Evolutionary conservation across 1,140 invertebrate genomes (phyloP).

Genomic region (Drosophila triauraria): DNA sequence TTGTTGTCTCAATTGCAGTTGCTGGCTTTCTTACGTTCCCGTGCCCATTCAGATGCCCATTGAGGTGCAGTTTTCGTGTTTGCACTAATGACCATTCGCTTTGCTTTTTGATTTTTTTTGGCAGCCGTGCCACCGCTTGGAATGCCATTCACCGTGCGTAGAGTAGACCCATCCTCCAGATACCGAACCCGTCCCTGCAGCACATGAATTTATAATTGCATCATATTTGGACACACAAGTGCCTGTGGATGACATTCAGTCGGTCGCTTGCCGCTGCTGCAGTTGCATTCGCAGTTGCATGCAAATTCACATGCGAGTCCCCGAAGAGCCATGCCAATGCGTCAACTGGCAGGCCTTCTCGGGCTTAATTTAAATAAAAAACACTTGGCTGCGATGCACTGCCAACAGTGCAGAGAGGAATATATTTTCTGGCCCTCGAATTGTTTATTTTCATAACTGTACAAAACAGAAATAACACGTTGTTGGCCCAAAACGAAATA

Average conservation of each 20-base stretch:
- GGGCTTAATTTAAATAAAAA: slow-evolving; percentile 40
- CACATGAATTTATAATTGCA: slow-evolving; percentile 80
- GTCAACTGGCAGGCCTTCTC: slow-evolving; percentile 51
- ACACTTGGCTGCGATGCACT: slow-evolving; percentile 18
- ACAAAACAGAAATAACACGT: slow-evolving; percentile 33
- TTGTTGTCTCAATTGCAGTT: slow-evolving; percentile 36
- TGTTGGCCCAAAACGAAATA: slow-evolving; percentile 17
- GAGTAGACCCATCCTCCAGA: slow-evolving; percentile 16
- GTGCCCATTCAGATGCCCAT: slow-evolving; percentile 21
- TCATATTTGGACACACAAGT: slow-evolving; percentile 59
- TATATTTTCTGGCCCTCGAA: slow-evolving; percentile 31
- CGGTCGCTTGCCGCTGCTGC: slow-evolving; percentile 30
- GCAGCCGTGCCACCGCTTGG: slow-evolving; percentile 48
- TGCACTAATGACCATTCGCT: slow-evolving; percentile 63
- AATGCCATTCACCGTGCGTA: slow-evolving; percentile 58
- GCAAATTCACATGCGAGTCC: slow-evolving; percentile 35
- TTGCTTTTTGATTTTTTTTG: slow-evolving; percentile 59
- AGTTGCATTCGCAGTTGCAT: slow-evolving; percentile 26
- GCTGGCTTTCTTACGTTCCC: slow-evolving; percentile 7
- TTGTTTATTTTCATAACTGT: slow-evolving; percentile 73
- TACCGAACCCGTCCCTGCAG: slow-evolving; percentile 1
- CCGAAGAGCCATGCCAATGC: slow-evolving; percentile 30
- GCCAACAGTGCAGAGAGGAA: slow-evolving; percentile 26
- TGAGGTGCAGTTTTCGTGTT: slow-evolving; percentile 38
- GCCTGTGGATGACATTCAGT: slow-evolving; percentile 44